Conservation (phyloP, 2,797 vertebrate genomes). For the Amblyopsis hoosieri region DNA sequence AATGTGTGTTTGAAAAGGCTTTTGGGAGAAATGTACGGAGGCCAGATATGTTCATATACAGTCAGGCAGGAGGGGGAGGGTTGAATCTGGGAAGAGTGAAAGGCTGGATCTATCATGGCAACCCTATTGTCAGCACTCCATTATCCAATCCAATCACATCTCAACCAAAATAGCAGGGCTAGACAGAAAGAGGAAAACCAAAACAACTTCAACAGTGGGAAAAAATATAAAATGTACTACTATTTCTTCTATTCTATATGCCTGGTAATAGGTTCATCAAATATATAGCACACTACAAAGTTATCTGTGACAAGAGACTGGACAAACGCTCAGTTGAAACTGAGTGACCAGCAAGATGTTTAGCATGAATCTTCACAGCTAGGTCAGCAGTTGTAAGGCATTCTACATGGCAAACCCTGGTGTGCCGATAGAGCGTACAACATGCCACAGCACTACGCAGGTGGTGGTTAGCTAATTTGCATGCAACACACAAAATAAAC, state of each 20-base stretch:
- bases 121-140: slow-evolving; percentile 95
- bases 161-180: slow-evolving; percentile 77
- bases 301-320: too few species aligned
- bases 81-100: slow-evolving; percentile 29
- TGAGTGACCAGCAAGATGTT: too few species aligned
- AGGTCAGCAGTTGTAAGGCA: too few species aligned
- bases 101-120: slow-evolving; percentile 87
- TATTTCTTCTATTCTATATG: too few species aligned
- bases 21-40: slow-evolving; percentile 24
- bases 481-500: not conserved
- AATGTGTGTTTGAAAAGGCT: slow-evolving; percentile 24
- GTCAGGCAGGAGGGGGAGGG: slow-evolving; percentile 1
- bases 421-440: not conserved
- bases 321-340: too few species aligned
- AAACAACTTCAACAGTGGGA: slow-evolving; percentile 20
- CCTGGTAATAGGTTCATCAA: too few species aligned
- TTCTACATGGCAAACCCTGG: too few species aligned
- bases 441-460: not conserved
- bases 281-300: too few species aligned
- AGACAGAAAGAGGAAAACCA: slow-evolving; percentile 70
- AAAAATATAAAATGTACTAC: slow-evolving; percentile 2
- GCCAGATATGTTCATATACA: not conserved
- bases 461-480: not conserved
- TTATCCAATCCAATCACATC: slow-evolving; percentile 81
- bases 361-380: too few species aligned